Conservation (phyloP, 2,113 vertebrate species). For the Willisornis vidua region DNA sequence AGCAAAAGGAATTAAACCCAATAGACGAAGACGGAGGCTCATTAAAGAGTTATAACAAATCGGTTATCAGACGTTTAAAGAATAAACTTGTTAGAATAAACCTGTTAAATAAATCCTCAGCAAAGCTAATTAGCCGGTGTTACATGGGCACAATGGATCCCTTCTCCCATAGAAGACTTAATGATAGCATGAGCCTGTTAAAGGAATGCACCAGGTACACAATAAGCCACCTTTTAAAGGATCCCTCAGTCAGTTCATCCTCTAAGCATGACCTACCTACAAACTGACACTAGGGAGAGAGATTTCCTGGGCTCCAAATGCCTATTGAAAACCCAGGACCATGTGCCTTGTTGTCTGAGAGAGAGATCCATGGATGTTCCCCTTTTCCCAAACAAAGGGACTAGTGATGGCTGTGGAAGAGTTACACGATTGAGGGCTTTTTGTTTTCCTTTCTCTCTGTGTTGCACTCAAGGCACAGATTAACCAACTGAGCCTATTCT, state of each 20-base stretch:
- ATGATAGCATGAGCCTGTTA: constrained; percentile 57
- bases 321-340: neutral
- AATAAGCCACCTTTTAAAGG: constrained; percentile 58
- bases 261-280: constrained; percentile 49
- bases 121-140: constrained; percentile 73
- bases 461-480: constrained; percentile 32
- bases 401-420: neutral
- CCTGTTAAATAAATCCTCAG: constrained; percentile 75
- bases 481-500: constrained; percentile 49
- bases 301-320: neutral
- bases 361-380: neutral
- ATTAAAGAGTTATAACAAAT: constrained; percentile 74
- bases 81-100: constrained; percentile 76
- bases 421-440: neutral
- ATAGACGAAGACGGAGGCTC: constrained; percentile 67
- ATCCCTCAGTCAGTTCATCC: neutral
- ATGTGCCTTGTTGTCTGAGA: neutral
- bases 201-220: constrained; percentile 14
- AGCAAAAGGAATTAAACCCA: constrained; percentile 65
- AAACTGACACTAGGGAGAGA: constrained; percentile 9
- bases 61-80: constrained; percentile 72
- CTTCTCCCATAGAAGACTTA: constrained; percentile 50
- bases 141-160: constrained; percentile 56
- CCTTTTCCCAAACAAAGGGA: neutral
- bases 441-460: constrained; percentile 19